Evolutionary conservation across 2,888 invertebrate species (phyloP).

Genomic region (Rotaria socialis): DNA sequence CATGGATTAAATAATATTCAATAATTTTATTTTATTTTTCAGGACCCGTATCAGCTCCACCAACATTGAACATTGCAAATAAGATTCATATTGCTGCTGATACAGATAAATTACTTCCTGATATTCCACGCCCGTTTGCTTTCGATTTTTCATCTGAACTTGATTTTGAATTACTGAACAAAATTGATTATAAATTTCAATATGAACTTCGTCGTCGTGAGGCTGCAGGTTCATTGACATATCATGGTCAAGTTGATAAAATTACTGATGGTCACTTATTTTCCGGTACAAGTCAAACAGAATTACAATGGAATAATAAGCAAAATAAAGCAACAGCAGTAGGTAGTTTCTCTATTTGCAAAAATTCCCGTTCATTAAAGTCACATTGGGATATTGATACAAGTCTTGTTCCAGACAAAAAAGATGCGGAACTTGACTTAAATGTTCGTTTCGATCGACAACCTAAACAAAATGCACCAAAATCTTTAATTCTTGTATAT

Average conservation of each 20-base stretch:
- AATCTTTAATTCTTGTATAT: neutral
- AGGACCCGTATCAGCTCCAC: neutral
- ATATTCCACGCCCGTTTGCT: constrained; percentile 8
- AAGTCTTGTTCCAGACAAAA: neutral
- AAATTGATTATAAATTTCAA: constrained; percentile 7
- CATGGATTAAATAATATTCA: too few relatives aligned
- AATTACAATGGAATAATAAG: constrained; percentile 5
- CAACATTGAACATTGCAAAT: neutral
- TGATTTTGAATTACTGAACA: constrained; percentile 1
- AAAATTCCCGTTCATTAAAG: neutral
- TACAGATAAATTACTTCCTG: neutral
- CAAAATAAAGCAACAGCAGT: neutral
- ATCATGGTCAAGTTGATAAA: constrained; percentile 6
- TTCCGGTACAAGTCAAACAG: constrained; percentile 13
- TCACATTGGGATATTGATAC: constrained; percentile 35
- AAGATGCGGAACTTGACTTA: neutral
- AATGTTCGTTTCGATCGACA: constrained; percentile 22
- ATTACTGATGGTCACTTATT: neutral
- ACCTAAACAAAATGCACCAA: neutral
- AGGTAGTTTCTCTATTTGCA: neutral
- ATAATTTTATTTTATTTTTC: neutral
- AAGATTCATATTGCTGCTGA: constrained; percentile 22
- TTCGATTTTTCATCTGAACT: constrained; percentile 5
- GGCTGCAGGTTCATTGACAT: neutral
- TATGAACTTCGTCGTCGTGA: neutral